These are phyloP conservation scores for Cotesia chilonis DNA, from an alignment of 1,140 invertebrate species.

Conservation along the genomic window DNA sequence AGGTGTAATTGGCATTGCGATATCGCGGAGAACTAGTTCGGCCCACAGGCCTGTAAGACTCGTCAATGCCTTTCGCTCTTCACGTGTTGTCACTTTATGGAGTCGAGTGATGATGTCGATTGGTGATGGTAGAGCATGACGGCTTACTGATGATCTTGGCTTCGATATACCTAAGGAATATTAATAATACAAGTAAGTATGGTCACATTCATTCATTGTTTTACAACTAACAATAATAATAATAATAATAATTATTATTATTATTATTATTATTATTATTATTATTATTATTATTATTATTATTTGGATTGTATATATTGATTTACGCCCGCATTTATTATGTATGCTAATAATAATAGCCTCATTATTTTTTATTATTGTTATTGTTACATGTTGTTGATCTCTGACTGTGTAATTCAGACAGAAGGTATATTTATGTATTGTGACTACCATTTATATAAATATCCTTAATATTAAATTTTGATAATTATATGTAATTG, in stretches of 20 bases:
- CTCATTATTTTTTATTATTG: not conserved
- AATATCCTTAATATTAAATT: too few species aligned
- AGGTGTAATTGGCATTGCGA: slow-evolving; percentile 74
- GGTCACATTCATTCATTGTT: not conserved
- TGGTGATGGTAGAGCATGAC: slow-evolving; percentile 69
- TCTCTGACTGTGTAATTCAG: too few species aligned
- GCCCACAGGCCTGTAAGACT: slow-evolving; percentile 84
- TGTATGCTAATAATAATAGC: too few species aligned
- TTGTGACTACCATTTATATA: too few species aligned
- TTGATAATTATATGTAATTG: too few species aligned
- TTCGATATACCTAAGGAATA: slow-evolving; percentile 67
- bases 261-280: too few species aligned
- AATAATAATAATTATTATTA: too few species aligned
- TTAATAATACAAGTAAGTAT: not conserved
- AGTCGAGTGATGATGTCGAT: slow-evolving; percentile 62
- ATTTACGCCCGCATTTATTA: too few species aligned
- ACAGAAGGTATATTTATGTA: too few species aligned
- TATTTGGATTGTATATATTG: too few species aligned
- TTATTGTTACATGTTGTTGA: not conserved
- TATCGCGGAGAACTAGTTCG: slow-evolving; percentile 80
- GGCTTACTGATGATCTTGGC: slow-evolving; percentile 67
- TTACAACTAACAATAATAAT: too few species aligned
- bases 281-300: too few species aligned
- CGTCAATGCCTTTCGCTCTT: slow-evolving; percentile 77
- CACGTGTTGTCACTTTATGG: slow-evolving; percentile 49